phyloP scores from a whole-genome alignment of 2,888 invertebrate genomes.

The Hemicrepidius hirtus region DNA sequence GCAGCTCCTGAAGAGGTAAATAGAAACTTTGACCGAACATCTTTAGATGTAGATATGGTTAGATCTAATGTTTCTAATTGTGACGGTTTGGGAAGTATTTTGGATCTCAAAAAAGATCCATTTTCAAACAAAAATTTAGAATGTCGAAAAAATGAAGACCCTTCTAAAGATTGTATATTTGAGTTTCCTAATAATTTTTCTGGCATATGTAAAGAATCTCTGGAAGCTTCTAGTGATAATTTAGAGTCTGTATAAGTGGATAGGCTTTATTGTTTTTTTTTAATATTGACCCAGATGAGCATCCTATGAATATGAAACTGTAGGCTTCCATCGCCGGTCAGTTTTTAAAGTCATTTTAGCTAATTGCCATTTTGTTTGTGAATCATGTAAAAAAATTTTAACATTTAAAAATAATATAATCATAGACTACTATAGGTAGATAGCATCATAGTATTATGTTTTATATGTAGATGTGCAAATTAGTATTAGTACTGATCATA shows the following conservation, averaged over 20 bases:
- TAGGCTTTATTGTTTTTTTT: neutral
- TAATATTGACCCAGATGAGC: neutral
- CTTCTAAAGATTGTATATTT: too few relatives aligned
- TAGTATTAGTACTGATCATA: constrained; percentile 43
- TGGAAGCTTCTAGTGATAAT: neutral
- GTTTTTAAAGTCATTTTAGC: neutral
- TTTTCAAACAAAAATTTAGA: too few relatives aligned
- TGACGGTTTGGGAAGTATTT: too few relatives aligned
- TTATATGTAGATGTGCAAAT: constrained; percentile 34
- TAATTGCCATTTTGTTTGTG: constrained; percentile 19
- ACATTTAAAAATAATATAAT: neutral
- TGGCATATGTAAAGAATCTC: constrained; percentile 3
- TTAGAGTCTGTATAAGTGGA: constrained; percentile 10
- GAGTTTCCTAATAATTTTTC: neutral
- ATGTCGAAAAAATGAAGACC: too few relatives aligned
- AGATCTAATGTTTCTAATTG: too few relatives aligned
- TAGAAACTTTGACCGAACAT: too few relatives aligned
- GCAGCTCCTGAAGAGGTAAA: too few relatives aligned
- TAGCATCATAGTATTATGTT: constrained; percentile 34
- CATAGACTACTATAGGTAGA: neutral
- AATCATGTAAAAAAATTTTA: neutral
- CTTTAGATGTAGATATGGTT: too few relatives aligned
- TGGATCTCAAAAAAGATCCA: too few relatives aligned
- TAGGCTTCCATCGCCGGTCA: neutral
- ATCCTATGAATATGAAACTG: neutral